These are phyloP conservation scores for Heliornis fulica DNA, from an alignment of 2,113 vertebrate species.

Conservation along the genomic window DNA sequence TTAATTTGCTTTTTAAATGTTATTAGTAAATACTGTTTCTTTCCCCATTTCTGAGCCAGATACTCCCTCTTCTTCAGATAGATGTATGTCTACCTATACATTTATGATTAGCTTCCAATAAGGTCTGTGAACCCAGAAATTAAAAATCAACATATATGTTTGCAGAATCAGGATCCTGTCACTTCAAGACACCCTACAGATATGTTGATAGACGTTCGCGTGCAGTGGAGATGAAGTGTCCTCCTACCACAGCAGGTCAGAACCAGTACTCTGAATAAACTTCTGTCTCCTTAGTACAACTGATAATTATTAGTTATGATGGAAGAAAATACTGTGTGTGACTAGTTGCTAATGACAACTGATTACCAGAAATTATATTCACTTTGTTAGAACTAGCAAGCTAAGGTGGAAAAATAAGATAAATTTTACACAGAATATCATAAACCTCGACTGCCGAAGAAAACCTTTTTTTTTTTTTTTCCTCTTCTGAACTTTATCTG, in stretches of 20 bases:
- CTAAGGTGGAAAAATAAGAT: not conserved
- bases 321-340: conserved; percentile 50
- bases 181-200: not conserved
- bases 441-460: conserved; percentile 26
- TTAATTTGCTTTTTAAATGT: not conserved
- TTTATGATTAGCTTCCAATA: not conserved
- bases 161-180: not conserved
- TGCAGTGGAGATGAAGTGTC: conserved; percentile 4
- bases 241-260: conserved; percentile 10
- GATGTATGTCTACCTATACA: too few relatives aligned
- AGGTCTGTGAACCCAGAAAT: not conserved
- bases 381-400: conserved; percentile 10
- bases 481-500: not conserved
- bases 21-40: not conserved
- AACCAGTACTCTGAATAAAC: conserved; percentile 60
- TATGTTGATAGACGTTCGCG: not conserved
- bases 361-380: conserved; percentile 37
- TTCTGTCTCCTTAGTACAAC: conserved; percentile 40
- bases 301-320: conserved; percentile 52
- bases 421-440: conserved; percentile 16
- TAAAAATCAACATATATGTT: not conserved
- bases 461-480: not conserved
- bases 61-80: not conserved
- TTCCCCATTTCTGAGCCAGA: not conserved
- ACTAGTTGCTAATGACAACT: conserved; percentile 65